Base-by-base conservation (phyloP, 2,888 invertebrate genomes). In the Ectemnius cavifrons region DNA sequence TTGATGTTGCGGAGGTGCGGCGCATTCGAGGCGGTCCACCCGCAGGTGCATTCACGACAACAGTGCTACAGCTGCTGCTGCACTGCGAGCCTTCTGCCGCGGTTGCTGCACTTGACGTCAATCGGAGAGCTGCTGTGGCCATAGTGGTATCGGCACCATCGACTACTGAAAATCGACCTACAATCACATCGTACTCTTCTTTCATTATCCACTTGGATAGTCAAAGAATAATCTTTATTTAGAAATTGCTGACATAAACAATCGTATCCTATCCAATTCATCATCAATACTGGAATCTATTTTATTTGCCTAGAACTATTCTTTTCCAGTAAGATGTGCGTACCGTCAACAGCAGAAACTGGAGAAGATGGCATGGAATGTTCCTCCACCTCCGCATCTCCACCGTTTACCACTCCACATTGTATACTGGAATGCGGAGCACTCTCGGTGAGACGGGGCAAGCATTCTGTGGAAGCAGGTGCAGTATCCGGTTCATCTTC, bases 401-500 rank as follows among this genome's bases (percentile, higher is more conserved):
- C 74, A 61, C 84, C 85, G 67, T 87, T 88, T 8, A 79, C 71
- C 63, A 80, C 78, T 45, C 77, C 77, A 52, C 74, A 78, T 65
- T 84, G 85, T 28, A 72, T 71, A 52, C 67, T 79, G 2, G 80
- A 66, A 52, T 86, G 83, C 37, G 84, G 82, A 62, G 78, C 73
- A 58, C 80, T 81, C 75, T 91, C 91, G 45, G 88, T 87, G 58
- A 90, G 85, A 49, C 88, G 92, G 49, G 96, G 96, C 84, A 97
- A 92, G 90, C 96, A 96, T 91, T 97, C 97, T 5, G 96, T 96
- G 0, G 96, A 96, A 3, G 96, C 96, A n/a, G 96, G 96, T 20
- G 96, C 96, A 5, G 96, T 96, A 92, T 97, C 97, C 87, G 97
- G 94, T 91, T 98, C 98, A 89, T 98, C 98, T 92, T 98, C 96